Base-by-base conservation (phyloP, 2,113 vertebrate species). In the Oceanites oceanicus region DNA sequence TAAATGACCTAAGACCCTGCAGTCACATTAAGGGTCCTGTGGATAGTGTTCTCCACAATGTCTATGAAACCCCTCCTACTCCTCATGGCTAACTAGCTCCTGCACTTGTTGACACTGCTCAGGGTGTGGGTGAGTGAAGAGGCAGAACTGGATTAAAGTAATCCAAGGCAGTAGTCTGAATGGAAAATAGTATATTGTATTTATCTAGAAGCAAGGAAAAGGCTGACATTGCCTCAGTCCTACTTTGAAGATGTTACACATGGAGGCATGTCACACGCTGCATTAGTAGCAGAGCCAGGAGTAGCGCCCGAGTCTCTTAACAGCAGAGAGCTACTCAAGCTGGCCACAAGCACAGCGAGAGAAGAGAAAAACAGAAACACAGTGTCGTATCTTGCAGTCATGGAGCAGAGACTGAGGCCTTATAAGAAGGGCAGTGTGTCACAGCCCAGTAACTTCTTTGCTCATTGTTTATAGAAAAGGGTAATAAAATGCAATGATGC, bases 401-500 rank as follows among this genome's bases (percentile, higher is more conserved):
- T 4, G 3, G 34, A 78, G 50, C 52, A 65, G 66, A 38, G 65
- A 29, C 45, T 47, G 55, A 56, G 70, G 59, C 86, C 77, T 32
- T 73, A 13, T 52, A 32, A 42, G 47, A 61, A 42, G 45, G 62
- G 63, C 21, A 30, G 14, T 11, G 36, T 81, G 65, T 79, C 72
- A 65, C 65, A 86, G 74, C 38, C 76, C 83, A 18, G 7, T 50
- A 15, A 59, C 42, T 40, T 62, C 67, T 89, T 79, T 79, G 77
- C 75, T 92, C 76, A 7, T 6, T 67, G 70, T 81, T 90, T 66
- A 38, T 27, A 49, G 61, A 61, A 87, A 88, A 78, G 55, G 56
- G 52, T 32, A 84, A 86, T 92, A 91, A 94, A 92, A 87, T 32
- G 90, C 92, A 94, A 4, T 32, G 83, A 95, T 94, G 94, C 88